Base-by-base conservation (phyloP, 1,140 invertebrate genomes). In the Drosophila yakuba region DNA sequence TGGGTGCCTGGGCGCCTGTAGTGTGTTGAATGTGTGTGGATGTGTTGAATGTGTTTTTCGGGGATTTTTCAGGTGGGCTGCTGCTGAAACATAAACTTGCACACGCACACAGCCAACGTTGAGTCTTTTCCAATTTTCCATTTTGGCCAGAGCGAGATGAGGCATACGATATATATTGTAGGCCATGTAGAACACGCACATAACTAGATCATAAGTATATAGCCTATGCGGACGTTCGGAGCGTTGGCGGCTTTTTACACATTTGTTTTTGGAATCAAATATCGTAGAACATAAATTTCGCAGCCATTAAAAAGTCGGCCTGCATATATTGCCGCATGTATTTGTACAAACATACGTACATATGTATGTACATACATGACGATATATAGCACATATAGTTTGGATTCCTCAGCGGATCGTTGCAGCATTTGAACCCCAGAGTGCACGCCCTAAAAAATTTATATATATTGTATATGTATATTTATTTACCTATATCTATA, bases 191-290 rank as follows among this genome's bases (percentile, higher is more conserved):
- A 20, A 10, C 47, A 50, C 48, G 48, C 48, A 51, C 57, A 44
- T 39, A 25, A 25, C 54, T 36, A 23, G 52, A 67, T 76, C 72
- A 67, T 44, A 66, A 23, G 69, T 60, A 74, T 66, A 66, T 80
- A 84, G 64, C 58, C 39, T 12, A 39, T 39, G 14, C 38, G 14
- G 52, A 51, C 41, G 39, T 32, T 66, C 10, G n/a, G 10, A 17
- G 79, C 79, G 80, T 84, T 79, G 75, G 80, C 55, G 75, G 78
- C 58, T 25, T 57, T 62, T 47, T 54, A 62, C 71, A 69, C 80
- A 76, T 86, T 88, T 88, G 83, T 88, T 88, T 88, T 88, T 88
- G 83, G 83, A 88, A 88, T 88, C 83, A 88, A 88, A 88, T 88
- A 88, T 88, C 83, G 83, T 74, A 59, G 80, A 89, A 79, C 84